These are phyloP conservation scores for Sigmodon hispidus DNA, from an alignment of 2,113 vertebrate genomes.

Conservation along the genomic window DNA sequence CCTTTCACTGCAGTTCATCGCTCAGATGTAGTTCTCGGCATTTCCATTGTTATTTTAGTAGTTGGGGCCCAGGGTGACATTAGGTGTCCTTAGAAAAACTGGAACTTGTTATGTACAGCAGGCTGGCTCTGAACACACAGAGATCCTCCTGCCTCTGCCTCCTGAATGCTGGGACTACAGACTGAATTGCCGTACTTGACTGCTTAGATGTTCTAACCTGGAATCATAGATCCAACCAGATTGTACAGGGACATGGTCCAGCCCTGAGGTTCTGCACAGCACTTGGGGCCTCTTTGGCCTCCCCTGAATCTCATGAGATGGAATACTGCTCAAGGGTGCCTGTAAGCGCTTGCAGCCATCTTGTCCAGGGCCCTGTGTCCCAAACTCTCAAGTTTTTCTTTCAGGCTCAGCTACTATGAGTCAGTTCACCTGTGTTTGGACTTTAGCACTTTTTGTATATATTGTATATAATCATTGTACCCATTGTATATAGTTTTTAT, in stretches of 20 bases:
- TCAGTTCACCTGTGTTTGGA: not conserved
- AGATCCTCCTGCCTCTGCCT: not conserved
- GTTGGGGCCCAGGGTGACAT: not conserved
- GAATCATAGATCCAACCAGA: not conserved
- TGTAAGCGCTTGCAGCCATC: no score
- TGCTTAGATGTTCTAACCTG: not conserved
- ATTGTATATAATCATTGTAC: no score
- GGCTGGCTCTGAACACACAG: not conserved
- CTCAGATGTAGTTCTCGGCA: not conserved
- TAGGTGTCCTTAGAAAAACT: not conserved
- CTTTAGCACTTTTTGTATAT: not conserved
- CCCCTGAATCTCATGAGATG: no score
- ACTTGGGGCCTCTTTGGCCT: not conserved
- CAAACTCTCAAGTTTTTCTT: no score
- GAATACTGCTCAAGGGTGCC: no score
- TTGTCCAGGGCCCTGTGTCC: no score
- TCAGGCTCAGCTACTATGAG: not conserved
- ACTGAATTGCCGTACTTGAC: not conserved
- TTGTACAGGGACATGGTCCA: not conserved
- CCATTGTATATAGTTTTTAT: no score
- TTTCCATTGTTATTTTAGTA: no score
- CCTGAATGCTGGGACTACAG: not conserved
- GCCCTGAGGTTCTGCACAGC: not conserved
- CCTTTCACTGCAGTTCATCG: not conserved
- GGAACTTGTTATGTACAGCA: not conserved